Evolutionary conservation across 2,113 vertebrate species (phyloP), one percentile per base, ranked within the genome.

Genomic region (Pelobates fuscus): DNA sequence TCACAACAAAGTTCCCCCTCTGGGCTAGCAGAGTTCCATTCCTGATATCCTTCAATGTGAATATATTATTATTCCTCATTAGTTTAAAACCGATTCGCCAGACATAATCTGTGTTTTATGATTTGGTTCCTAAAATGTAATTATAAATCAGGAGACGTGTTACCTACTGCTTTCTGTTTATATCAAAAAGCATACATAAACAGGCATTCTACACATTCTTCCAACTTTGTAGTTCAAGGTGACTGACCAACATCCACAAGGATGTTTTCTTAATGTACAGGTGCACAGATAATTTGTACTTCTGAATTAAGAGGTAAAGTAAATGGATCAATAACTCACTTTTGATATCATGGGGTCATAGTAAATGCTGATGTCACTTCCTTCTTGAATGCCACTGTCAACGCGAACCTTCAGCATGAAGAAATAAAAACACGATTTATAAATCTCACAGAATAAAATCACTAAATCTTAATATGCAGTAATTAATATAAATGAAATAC

Each of bases 301-400:
- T 46, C 55, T 60, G 37, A 61, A 58, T 57, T 54, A 12, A 54
- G 25, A 24, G 32, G 14, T 15, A 12, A 4, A 46, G 58, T 27
- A 62, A 92, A 69, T 57, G 84, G 49, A 79, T 80, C 75, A 75
- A 17, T 49, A 82, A 92, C 92, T 90, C 77, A 98, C 97, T 93
- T 98, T 99, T 52, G 97, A 99, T 85, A 99, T 99, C 97, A 99
- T 98, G 59, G 97, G 97, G 80, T 99, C 97, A 81, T 99, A 99
- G 86, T 98, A 99, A 87, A 99, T 99, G 85, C 95, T 98, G 88
- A 99, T 98, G 79, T 99, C 96, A 86, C 97, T 99, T 90, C 97
- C 97, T 85, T 98, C 96, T 70, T 97, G 89, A 83, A 99, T 94
- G 30, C 97, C 96, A 44, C 97, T 99, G 86, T 99, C 97, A 57